Conservation (phyloP, 2,797 vertebrate genomes). For the Notolepis coatsorum region DNA sequence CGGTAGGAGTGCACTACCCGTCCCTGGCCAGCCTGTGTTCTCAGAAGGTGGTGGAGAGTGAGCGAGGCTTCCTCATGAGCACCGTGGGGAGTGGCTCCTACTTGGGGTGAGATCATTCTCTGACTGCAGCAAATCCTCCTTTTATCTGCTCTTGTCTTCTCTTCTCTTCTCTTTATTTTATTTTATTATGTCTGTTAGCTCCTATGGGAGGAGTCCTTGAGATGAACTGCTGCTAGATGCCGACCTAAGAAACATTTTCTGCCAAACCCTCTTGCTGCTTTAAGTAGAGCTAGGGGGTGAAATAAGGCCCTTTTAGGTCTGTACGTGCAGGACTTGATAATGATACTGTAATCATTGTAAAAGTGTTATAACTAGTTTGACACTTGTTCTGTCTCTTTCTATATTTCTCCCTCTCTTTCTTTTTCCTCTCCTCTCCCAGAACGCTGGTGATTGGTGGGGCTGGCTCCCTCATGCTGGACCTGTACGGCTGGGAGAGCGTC, state of each 20-base stretch:
- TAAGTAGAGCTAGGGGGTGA: background rate
- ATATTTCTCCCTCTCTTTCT: background rate
- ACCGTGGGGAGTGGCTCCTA: constrained; percentile 93
- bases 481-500: constrained; percentile 93
- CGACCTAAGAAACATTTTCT: background rate
- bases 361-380: background rate
- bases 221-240: background rate
- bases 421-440: constrained; percentile 63
- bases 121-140: constrained; percentile 3
- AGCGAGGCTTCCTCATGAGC: constrained; percentile 95
- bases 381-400: background rate
- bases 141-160: background rate
- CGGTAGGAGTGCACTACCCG: constrained; percentile 91
- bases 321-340: background rate
- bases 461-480: constrained; percentile 93
- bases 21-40: constrained; percentile 94
- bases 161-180: background rate
- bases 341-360: background rate
- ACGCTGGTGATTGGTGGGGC: constrained; percentile 90
- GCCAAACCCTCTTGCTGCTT: background rate
- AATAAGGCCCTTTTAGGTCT: background rate
- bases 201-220: background rate
- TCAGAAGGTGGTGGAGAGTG: constrained; percentile 90
- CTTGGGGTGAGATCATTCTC: constrained; percentile 88
- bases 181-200: too few species aligned